These are phyloP conservation scores for Lasioglossum baleicum DNA, from an alignment of 1,140 invertebrate species.

Conservation along the genomic window DNA sequence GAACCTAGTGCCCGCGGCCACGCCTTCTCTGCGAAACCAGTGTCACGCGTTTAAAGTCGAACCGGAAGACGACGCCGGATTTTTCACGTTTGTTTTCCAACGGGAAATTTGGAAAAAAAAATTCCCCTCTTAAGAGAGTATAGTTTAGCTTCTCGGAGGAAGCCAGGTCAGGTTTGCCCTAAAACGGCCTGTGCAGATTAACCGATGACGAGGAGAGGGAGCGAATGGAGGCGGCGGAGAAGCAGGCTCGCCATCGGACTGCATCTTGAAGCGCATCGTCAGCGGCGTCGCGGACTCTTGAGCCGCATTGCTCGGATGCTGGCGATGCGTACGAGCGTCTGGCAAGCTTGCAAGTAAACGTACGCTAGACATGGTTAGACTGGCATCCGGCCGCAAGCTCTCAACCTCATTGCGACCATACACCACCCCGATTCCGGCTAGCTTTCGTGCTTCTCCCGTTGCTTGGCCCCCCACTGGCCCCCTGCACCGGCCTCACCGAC, in stretches of 20 bases:
- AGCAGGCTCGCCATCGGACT: no score
- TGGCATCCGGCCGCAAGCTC: constrained; percentile 77
- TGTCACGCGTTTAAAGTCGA: no score
- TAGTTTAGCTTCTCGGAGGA: no score
- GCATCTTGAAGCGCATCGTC: constrained; percentile 51
- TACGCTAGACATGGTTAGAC: constrained; percentile 72
- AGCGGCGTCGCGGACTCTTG: constrained; percentile 69
- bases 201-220: no score
- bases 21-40: no score
- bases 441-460: constrained; percentile 53
- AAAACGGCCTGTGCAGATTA: no score
- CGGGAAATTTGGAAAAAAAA: no score
- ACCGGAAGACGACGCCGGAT: no score
- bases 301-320: constrained; percentile 73
- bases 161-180: no score
- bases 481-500: constrained; percentile 22
- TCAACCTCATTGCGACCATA: constrained; percentile 76
- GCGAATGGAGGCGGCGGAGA: constrained; percentile 32
- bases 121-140: no score
- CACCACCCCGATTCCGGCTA: constrained; percentile 37
- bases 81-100: no score
- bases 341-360: constrained; percentile 68
- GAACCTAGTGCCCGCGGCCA: no score
- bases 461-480: constrained; percentile 13
- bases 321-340: constrained; percentile 64